Evolutionary conservation across 2,888 invertebrate species (phyloP).

Genomic region (Cinara cedri): DNA sequence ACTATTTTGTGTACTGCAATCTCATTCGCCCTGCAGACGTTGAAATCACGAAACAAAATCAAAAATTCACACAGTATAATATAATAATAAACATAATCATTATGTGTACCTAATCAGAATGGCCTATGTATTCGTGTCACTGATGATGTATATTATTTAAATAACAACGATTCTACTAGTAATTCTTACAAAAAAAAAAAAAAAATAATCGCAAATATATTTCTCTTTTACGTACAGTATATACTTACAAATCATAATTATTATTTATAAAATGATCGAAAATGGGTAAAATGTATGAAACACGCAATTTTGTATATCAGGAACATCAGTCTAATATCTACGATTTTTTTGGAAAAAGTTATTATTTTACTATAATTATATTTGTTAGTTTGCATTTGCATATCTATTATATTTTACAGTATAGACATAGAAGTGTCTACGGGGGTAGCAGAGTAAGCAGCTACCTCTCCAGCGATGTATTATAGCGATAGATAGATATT

Average conservation of each 20-base stretch:
- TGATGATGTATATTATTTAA: not conserved
- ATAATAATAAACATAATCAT: not conserved
- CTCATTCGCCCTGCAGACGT: not conserved
- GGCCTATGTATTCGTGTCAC: not conserved
- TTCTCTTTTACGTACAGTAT: not conserved
- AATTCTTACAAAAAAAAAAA: not conserved
- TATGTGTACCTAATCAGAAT: not conserved
- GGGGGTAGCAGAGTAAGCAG: no score
- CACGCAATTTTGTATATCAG: constrained; percentile 6
- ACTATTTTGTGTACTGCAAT: no score
- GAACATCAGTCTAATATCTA: no score
- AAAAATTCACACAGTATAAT: not conserved
- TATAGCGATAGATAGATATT: no score
- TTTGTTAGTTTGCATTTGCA: no score
- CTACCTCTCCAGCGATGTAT: no score
- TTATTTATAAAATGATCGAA: not conserved
- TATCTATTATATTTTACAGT: no score
- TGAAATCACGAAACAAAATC: constrained; percentile 4
- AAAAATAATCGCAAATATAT: no score
- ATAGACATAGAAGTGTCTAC: no score
- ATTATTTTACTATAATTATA: no score
- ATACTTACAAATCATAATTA: not conserved
- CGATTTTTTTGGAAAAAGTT: no score
- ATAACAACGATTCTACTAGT: not conserved
- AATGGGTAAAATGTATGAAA: not conserved